These are phyloP conservation scores for Bucorvus abyssinicus DNA, from an alignment of 2,797 vertebrate genomes.

Conservation along the genomic window DNA sequence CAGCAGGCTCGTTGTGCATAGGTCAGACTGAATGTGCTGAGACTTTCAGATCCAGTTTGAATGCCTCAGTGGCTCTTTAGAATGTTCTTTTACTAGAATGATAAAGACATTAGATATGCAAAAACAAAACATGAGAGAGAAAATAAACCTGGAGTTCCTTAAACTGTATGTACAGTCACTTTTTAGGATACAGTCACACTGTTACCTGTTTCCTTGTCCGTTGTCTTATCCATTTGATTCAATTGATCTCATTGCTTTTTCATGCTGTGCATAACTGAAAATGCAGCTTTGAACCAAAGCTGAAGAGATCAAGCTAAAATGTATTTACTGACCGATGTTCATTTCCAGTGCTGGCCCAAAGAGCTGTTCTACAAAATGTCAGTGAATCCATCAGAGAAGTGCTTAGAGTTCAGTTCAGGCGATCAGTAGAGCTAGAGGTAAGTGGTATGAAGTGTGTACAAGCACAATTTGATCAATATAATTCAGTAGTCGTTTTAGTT, in stretches of 20 bases:
- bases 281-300: neutral
- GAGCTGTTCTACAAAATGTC: conserved; percentile 83
- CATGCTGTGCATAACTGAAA: neutral
- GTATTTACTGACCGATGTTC: conserved; percentile 27
- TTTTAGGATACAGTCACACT: conserved; percentile 25
- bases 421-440: conserved; percentile 92
- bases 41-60: neutral
- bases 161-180: neutral
- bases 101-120: neutral
- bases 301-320: neutral
- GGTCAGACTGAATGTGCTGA: neutral
- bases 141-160: neutral
- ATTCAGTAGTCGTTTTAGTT: neutral
- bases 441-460: conserved; percentile 1
- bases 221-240: neutral
- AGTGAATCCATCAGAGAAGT: conserved; percentile 86
- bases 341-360: conserved; percentile 84
- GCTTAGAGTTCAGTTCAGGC: conserved; percentile 86
- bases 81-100: neutral
- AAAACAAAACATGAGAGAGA: neutral
- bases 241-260: neutral
- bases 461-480: neutral
- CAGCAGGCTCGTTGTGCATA: neutral
- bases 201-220: neutral
- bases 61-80: neutral